Conservation (phyloP, 2,797 vertebrate genomes). For the Acanthiza pusilla region DNA sequence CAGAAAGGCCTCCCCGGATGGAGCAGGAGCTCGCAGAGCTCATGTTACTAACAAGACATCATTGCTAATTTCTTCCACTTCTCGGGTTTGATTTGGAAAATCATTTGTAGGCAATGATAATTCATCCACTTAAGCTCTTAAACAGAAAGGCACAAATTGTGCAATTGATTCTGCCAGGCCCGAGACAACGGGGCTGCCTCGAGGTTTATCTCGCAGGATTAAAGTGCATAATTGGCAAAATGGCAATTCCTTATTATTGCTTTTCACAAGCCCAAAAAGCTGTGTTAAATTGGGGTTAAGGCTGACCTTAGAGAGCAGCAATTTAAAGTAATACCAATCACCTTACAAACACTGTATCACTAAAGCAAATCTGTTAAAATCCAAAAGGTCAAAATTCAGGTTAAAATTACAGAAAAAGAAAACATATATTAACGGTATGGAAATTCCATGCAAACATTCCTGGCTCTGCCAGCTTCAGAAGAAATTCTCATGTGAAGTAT, state of each 20-base stretch:
- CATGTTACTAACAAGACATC: not conserved
- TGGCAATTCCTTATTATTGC: slow-evolving; percentile 11
- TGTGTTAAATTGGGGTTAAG: not conserved
- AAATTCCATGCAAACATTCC: not conserved
- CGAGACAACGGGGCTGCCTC: not conserved
- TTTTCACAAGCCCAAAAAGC: not conserved
- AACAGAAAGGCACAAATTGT: slow-evolving; percentile 33
- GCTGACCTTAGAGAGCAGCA: not conserved
- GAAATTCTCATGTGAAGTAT: not conserved
- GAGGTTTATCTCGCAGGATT: slow-evolving; percentile 39
- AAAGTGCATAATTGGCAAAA: slow-evolving; percentile 2
- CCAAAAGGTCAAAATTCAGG: not conserved
- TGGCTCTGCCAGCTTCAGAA: not conserved
- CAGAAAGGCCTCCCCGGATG: not conserved
- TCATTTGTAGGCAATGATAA: slow-evolving; percentile 3
- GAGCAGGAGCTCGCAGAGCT: not conserved
- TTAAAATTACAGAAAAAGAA: not conserved
- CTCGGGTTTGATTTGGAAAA: slow-evolving; percentile 16
- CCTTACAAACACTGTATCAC: not conserved
- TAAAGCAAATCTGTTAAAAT: not conserved
- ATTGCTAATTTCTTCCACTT: slow-evolving; percentile 21
- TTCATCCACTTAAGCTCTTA: slow-evolving; percentile 30
- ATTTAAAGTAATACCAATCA: not conserved
- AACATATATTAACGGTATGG: not conserved
- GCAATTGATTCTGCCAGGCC: slow-evolving; percentile 14